Base-by-base conservation (phyloP, 1,140 invertebrate genomes). In the Drosophila seguyi region DNA sequence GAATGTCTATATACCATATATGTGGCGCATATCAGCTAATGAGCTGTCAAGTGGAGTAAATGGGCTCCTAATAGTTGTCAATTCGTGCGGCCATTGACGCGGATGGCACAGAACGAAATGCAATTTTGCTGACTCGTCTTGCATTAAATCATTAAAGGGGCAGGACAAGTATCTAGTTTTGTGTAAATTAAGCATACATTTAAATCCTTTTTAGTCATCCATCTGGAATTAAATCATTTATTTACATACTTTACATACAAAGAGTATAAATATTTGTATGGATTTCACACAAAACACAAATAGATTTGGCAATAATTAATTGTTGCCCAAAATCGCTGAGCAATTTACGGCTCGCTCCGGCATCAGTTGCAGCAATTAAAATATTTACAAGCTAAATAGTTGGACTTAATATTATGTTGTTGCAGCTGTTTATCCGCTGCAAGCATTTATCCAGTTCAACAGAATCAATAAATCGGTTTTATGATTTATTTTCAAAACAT, bases 401-500 rank as follows among this genome's bases (percentile, higher is more conserved):
- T 3, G 20, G 3, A 6, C 31, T 29, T 11, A 41, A 11, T 47
- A 47, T 48, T 36, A 66, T 68, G 61, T 48, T 52, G 29, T 34
- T 68, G 38, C 45, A 67, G 29, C 61, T 61, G 61, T 25, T 61
- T 61, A 34, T 42, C 7, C 8, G 36, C 20, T 63, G 18, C 27
- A 22, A 42, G 56, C 55, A 22, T 63, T 63, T 61, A 63, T 34
- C 20, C 29, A n/a, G 60, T 31, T 36, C n/a, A 22, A 10, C 18
- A 14, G n/a, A 65, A 34, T 29, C 27, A 25, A 18, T 52, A 31
- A 50, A 45, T n/a, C 16, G 38, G 31, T 71, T 48, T 45, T 22
- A 36, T 18, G 29, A 18, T 79, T 53, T 58, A 59, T 52, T 74
- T 78, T 76, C 27, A 68, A 59, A 67, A 63, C 29, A 81, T 57